Base-by-base conservation (phyloP, 2,888 invertebrate genomes). In the Caenorhabditis sp. region DNA sequence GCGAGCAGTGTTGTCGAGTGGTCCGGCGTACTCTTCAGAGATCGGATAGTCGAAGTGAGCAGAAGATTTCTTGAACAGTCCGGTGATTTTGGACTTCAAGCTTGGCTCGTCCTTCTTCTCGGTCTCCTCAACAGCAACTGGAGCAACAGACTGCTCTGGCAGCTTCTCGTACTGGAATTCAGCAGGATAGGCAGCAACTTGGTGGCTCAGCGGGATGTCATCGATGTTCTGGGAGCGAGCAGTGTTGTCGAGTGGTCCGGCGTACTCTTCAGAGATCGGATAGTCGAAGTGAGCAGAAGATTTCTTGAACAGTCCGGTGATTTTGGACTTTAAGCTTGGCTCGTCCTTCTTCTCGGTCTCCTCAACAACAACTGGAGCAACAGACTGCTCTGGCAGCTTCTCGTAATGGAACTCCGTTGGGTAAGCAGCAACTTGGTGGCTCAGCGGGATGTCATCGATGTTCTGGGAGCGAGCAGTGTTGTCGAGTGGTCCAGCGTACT, bases 391-490 rank as follows among this genome's bases (percentile, higher is more conserved):
- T n/a, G 53, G 65, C 27, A 55, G 52, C 26, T 65, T 65, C 24
- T 65, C 65, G 45, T 65, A 65, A 17, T 45, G 32, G 55, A 55
- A 65, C 32, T 65, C 65, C 13, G 65, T 43, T 55, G 65, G 82
- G 46, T 85, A 84, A 37, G 78, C 76, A 35, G 63, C 22, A 9
- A 85, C 82, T 45, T 81, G 74, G n/a, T 63, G 62, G 9, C 73
- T 72, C 32, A 84, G 62, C 26, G 84, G 82, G 11, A 63, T 32
- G 13, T 73, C 76, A 9, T 72, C 74, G 45, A 84, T 71, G 59
- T 84, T 83, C 13, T 20, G 26, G 7, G 55, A 22, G n/a, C 73
- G 39, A 27, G 30, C 24, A 37, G 78, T 78, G n/a, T 66, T 48
- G 15, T 77, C 72, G 17, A 80, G 43, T 39, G 78, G 80, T 37